Base-by-base conservation (phyloP, 2,888 invertebrate genomes). In the Drepana falcataria region DNA sequence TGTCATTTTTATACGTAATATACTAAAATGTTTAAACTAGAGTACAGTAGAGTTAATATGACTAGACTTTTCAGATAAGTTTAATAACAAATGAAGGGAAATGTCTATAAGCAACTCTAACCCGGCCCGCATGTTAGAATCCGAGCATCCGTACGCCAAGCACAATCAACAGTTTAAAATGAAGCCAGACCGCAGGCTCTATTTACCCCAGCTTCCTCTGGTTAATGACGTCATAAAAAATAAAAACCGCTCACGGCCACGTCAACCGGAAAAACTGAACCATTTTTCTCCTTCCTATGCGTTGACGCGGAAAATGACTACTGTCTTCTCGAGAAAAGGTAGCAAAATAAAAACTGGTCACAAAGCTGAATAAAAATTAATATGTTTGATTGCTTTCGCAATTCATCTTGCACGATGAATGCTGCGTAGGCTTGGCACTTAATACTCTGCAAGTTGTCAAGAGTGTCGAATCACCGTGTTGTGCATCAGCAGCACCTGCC, bases 201-300 rank as follows among this genome's bases (percentile, higher is more conserved):
- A 75, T 79, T 83, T 80, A 73, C 78, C 74, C 77, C 69, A 67
- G 73, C 81, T 87, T 89, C 88, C 88, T 87, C 70, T 60, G 79
- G 77, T 83, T 89, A 88, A 88, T 87, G 85, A 87, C 77, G 79
- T 84, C 87, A 83, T 85, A 85, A 87, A 88, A 87, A 85, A 5
- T 76, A 72, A 68, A 75, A 71, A 71, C 71, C 77, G 76, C 69
- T 75, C 71, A 81, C 73, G 74, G 70, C 77, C 75, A 73, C 70
- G 60, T 65, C 67, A 69, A 65, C 71, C 73, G 77, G 77, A 82
- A 83, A 80, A 81, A 83, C 75, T 73, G 71, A 69, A 69, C 9
- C 67, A 67, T 68, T 75, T 82, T 79, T 81, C 76, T 79, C 63
- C 65, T 73, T 67, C 70, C 66, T 59, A 71, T 67, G 78, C 80